phyloP scores from a whole-genome alignment of 2,797 vertebrate genomes.

The Tokudaia muenninki region DNA sequence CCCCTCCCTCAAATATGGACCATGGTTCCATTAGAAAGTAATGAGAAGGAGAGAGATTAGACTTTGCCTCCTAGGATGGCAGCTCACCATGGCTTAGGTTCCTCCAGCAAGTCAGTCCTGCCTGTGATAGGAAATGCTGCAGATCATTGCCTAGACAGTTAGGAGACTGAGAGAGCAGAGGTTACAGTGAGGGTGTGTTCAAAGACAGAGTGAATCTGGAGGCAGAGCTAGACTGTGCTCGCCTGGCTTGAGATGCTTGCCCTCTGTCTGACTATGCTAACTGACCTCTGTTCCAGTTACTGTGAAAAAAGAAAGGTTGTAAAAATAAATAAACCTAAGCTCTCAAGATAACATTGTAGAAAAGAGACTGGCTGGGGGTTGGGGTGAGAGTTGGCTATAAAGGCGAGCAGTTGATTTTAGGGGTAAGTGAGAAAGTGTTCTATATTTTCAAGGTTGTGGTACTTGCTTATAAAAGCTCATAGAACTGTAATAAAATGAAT shows the following conservation, averaged over 20 bases:
- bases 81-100: background rate
- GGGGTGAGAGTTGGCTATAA: background rate
- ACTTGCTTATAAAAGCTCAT: conserved; percentile 24
- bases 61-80: background rate
- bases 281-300: background rate
- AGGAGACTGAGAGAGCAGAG: background rate
- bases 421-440: background rate
- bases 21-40: background rate
- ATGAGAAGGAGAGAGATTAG: background rate
- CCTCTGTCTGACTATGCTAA: background rate
- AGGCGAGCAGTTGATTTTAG: background rate
- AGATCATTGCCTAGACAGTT: background rate
- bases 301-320: background rate
- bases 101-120: background rate
- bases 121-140: background rate
- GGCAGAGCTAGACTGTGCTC: background rate
- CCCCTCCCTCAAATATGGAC: background rate
- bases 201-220: background rate
- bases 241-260: background rate
- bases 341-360: background rate
- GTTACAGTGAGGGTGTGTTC: background rate
- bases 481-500: background rate
- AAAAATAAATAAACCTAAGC: background rate
- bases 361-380: background rate
- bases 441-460: background rate